Evolutionary conservation across 2,797 vertebrate genomes (phyloP), one percentile per base, ranked within the genome.

Genomic region (Alosa sapidissima): DNA sequence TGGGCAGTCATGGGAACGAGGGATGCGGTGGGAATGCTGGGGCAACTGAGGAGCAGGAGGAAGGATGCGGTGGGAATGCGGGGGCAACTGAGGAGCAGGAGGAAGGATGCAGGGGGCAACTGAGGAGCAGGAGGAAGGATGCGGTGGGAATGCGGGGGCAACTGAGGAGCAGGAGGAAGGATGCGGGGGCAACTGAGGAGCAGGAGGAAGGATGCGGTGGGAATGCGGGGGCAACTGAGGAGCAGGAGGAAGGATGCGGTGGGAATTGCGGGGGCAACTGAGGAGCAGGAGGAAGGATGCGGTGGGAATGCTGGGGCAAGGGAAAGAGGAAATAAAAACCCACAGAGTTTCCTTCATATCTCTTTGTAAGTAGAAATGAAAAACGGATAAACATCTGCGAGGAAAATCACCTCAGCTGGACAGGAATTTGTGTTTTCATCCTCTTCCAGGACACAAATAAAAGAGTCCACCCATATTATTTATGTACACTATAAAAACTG

Each of bases 401-500:
- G 36, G 41, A 78, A 78, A 47, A 2, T 47, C 72, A 41, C 11
- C 28, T 8, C 21, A 47, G 36, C 72, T 28, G 5, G 68, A 75
- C 13, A 45, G 36, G 36, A 41, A 41, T 7, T 11, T 19, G 41
- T 21, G 58, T 78, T 21, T 78, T 47, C 33, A 72, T 72, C 72
- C 72, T 36, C 41, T 78, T 47, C 58, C 41, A 47, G 41, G 41
- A 45, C 72, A 78, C 9, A 78, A 60, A 60, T 24, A 58, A 6
- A 19, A 58, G 21, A 58, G 19, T 21, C 13, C 54, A 62, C 58
- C 72, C 41, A 21, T 16, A 72, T 47, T 78, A 21, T 47, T 78
- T 78, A 78, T 78, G 72, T 45, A 47, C 36, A 47, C 41, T 78
- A 78, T 47, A 78, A 78, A 78, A 78, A 78, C 65, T 47, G 41